These are phyloP conservation scores for Phaethon lepturus DNA, from an alignment of 2,113 vertebrate species.

Conservation along the genomic window DNA sequence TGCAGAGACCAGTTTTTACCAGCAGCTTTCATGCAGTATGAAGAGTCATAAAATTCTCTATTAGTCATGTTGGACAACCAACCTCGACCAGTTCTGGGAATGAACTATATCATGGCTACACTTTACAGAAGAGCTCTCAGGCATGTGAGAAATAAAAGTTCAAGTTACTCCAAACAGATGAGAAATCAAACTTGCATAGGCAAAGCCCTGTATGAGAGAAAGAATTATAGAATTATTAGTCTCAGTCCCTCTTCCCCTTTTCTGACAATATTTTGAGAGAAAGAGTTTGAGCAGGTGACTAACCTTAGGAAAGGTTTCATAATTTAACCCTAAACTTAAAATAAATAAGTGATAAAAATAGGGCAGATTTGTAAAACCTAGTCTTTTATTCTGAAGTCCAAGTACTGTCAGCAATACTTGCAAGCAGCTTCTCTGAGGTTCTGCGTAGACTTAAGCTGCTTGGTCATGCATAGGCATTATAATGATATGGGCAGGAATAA, in stretches of 20 bases:
- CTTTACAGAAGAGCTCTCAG: background rate
- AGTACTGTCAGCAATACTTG: background rate
- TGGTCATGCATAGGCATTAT: background rate
- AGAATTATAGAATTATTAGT: background rate
- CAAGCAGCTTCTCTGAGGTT: background rate
- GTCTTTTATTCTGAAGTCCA: background rate
- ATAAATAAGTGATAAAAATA: background rate
- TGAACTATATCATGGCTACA: background rate
- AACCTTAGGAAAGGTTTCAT: background rate
- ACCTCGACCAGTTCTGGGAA: background rate
- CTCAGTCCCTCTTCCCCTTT: background rate
- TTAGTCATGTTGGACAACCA: background rate
- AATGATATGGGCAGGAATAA: background rate
- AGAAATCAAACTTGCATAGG: background rate
- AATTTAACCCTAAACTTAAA: background rate
- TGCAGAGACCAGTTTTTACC: background rate
- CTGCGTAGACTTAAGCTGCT: background rate
- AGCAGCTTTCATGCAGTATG: background rate
- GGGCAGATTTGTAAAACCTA: background rate
- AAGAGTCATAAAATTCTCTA: background rate
- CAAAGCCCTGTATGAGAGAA: background rate
- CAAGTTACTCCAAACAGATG: background rate
- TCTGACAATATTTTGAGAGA: background rate
- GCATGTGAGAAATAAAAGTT: background rate
- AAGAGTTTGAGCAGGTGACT: background rate